Base-by-base conservation (phyloP, 1,140 invertebrate species). In the Ceratosolen fusciceps region DNA sequence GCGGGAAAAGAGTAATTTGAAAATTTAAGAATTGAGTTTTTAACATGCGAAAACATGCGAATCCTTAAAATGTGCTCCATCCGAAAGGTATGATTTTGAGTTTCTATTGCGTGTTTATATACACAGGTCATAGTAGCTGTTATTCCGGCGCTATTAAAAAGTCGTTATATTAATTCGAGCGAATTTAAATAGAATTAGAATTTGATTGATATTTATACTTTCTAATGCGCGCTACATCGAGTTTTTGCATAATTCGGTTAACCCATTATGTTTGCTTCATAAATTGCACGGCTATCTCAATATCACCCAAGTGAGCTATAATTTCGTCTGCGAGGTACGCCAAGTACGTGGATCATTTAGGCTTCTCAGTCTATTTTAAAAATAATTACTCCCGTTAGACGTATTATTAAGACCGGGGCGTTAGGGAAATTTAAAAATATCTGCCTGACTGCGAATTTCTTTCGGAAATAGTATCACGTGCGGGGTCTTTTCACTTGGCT, bases 141-240 rank as follows among this genome's bases (percentile, higher is more conserved):
- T 62, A 34, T 34, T 31, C 1, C 29, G 19, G 14, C 34, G 60
- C 31, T 19, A 47, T 52, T 71, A 71, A 43, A 31, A 14, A 47
- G 16, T 37, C 19, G 37, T 72, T 72, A 16, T 2, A 58, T 34
- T 58, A 56, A 58, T 73, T 39, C 31, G 10, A n/a, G 31, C 5
- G 12, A 73, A 73, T 73, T 73, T 58, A 31, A 73, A 58, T 29
- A 12, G 16, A 14, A 56, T 58, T 2, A 26, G 10, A 16, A 24
- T 37, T 39, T 49, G 52, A 73, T 73, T 73, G 71, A 58, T 58
- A 58, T 58, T 58, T 73, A 39, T 39, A 58, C 71, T 73, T 73
- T 73, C 71, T 73, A 58, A 73, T 39, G 8, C 10, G 14, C 47
- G 31, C 31, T 31, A n/a, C 60, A 37, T 65, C n/a, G 3, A 34